Evolutionary conservation across 2,888 invertebrate species (phyloP), one percentile per base, ranked within the genome.

Genomic region (Bhutanitis thaidina): DNA sequence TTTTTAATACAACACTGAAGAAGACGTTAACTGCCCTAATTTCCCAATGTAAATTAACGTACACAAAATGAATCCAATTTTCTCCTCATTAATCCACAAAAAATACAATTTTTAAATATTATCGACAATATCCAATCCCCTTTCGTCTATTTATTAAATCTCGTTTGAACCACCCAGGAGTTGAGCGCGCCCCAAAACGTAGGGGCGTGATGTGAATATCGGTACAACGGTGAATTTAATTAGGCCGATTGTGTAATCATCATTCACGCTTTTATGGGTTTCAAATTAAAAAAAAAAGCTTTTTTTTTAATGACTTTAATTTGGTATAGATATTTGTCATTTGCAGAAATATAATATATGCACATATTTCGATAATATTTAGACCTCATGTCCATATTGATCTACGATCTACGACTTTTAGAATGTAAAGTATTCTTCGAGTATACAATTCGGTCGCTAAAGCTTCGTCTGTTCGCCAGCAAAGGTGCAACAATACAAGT

Each of bases 181-280:
- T 35, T 27, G 14, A 14, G 37, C 32, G 13, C 25, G 4, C 10
- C 16, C 41, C 29, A 45, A 41, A n/a, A 41, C n/a, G 48, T 45
- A 36, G 48, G 35, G 48, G 13, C 69, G 70, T 65, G 68, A 66
- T 64, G 57, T 54, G 71, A 69, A 66, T 71, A 68, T 69, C 65
- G 71, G 70, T 65, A 67, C 53, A 67, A 60, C 60, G 61, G 68
- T 69, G 67, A 67, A 71, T 74, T 73, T 68, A 69, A 73, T 73
- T 69, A 69, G 69, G 62, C 62, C 56, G 50, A 60, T 59, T 64
- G 58, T 62, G 62, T 61, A 62, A 67, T 67, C 62, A 58, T 59
- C 56, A 63, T 67, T 68, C 61, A 63, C 63, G 60, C 67, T 70
- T 69, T 74, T 68, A 71, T 71, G 60, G 66, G 55, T 48, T 65